Percentiles rank a stretch among this genome's conserved stretches.
Conservation (phyloP, 1,140 invertebrate species). For the Polypedilum pembai region DNA sequence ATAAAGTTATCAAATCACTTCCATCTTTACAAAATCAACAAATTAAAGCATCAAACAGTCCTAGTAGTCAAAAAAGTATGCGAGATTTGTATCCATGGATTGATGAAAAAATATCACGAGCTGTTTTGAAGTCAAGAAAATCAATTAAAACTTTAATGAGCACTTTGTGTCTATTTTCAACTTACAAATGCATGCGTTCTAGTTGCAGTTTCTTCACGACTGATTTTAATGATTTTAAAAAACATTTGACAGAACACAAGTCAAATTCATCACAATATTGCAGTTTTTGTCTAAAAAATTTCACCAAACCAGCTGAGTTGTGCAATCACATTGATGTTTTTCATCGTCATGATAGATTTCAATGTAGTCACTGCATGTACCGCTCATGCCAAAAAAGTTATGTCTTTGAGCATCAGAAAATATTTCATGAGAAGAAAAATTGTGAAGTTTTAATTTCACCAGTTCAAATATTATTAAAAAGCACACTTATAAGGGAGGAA, state of each 20-base stretch:
- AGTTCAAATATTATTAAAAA: neutral
- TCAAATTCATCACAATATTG: neutral
- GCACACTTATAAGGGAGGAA: neutral
- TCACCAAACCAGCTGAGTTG: neutral
- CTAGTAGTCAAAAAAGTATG: neutral
- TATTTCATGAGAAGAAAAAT: neutral
- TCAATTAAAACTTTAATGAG: neutral
- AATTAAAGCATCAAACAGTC: no score
- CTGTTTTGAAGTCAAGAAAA: neutral
- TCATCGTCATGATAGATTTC: neutral
- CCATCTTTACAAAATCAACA: no score
- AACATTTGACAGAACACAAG: neutral
- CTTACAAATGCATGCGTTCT: neutral
- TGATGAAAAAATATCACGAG: neutral
- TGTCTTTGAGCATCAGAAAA: neutral
- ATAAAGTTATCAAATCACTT: no score
- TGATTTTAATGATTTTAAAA: neutral
- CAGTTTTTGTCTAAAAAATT: neutral
- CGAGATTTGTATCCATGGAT: neutral
- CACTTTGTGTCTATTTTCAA: neutral
- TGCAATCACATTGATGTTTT: neutral
- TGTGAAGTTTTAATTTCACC: neutral
- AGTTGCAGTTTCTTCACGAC: neutral
- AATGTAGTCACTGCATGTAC: neutral
- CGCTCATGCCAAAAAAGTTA: neutral